Base-by-base conservation (phyloP, 2,888 invertebrate genomes). In the Metalampra italica region DNA sequence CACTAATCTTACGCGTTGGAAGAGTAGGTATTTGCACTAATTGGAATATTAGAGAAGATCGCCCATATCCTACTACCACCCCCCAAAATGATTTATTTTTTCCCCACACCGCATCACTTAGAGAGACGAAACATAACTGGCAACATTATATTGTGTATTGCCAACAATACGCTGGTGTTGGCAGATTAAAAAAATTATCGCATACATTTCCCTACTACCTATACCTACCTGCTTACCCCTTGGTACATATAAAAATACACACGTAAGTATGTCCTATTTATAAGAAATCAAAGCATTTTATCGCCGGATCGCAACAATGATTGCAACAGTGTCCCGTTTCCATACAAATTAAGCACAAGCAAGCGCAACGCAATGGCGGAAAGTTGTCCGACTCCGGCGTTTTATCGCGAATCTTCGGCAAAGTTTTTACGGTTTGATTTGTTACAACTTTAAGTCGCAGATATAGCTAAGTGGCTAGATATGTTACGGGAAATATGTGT, bases 361-460 rank as follows among this genome's bases (percentile, higher is more conserved):
- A 84, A 80, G 79, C 76, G 82, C 75, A 74, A 64, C 71, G 22
- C 22, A 22, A 22, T 22, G 22, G 66, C 60, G 61, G 66, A 71
- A 82, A 83, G 79, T 82, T 81, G 70, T 70, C 71, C 75, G 64
- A 71, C 64, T 74, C 69, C 66, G 65, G 68, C 78, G 81, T 77
- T 83, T 75, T 85, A 86, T 85, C 87, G 78, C 62, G 71, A 76
- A 82, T 82, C 84, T 85, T 80, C 70, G 71, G 62, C 45, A 67
- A 83, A 86, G 74, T 86, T 86, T 83, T 82, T 80, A 82, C 78
- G 74, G 79, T 85, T 84, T 84, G 85, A 82, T 85, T 86, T 83
- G 86, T 82, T 75, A 75, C 75, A 75, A 75, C 66, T 71, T 64
- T 55, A 56, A 37, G 49, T 51, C 60, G 49, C 42, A 50, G 62